Conservation (phyloP, 2,888 invertebrate genomes). For the Therioaphis trifolii region DNA sequence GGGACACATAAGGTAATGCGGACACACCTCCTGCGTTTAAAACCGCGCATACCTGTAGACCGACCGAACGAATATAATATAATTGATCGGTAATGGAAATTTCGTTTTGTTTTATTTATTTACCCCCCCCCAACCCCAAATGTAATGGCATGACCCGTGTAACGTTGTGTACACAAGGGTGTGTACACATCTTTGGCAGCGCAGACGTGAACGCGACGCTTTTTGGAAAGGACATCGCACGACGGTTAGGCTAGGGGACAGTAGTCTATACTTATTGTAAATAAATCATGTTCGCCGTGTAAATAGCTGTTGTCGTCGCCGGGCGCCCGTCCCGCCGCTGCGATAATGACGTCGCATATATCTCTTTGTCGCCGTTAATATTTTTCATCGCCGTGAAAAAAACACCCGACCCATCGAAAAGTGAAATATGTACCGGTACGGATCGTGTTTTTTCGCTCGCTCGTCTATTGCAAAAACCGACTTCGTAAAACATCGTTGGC, state of each 20-base stretch:
- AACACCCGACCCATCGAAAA: constrained; percentile 43
- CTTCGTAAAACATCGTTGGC: constrained; percentile 38
- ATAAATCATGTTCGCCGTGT: constrained; percentile 45
- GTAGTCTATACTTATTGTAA: constrained; percentile 8
- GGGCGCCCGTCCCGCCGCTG: background rate
- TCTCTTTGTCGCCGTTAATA: constrained; percentile 31
- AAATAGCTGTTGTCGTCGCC: constrained; percentile 34
- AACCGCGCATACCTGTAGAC: no score
- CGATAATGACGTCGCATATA: constrained; percentile 39
- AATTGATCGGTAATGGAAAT: no score
- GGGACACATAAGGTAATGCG: no score
- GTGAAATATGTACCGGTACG: constrained; percentile 33
- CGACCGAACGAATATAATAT: no score
- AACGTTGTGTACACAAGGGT: no score
- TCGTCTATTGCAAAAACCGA: background rate
- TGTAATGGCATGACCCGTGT: no score
- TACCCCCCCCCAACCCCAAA: no score
- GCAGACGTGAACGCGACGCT: no score
- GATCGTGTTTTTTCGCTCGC: background rate
- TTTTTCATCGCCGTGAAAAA: constrained; percentile 30
- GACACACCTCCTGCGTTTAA: no score
- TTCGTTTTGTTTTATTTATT: no score
- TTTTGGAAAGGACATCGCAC: background rate
- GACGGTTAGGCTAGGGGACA: background rate
- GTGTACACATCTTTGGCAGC: no score